phyloP scores from a whole-genome alignment of 2,888 invertebrate genomes.

The Anoplius nigerrimus region DNA sequence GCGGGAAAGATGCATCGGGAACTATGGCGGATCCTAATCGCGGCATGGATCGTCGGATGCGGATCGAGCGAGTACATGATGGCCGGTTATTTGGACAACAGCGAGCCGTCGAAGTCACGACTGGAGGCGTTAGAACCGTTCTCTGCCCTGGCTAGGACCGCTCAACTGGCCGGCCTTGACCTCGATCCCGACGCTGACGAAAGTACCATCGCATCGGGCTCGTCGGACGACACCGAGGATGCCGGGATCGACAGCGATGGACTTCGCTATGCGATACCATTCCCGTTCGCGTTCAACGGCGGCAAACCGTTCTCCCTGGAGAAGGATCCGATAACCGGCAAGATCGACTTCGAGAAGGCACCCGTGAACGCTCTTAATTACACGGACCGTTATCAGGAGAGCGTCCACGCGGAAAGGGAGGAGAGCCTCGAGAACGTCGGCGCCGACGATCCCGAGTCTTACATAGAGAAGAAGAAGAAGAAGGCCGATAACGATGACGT shows the following conservation, averaged over 20 bases:
- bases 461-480: slow-evolving; percentile 27
- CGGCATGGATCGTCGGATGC: slow-evolving; percentile 26
- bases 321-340: slow-evolving; percentile 82
- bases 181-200: slow-evolving; percentile 65
- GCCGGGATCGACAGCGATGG: slow-evolving; percentile 39
- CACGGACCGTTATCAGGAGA: slow-evolving; percentile 52
- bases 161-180: slow-evolving; percentile 60
- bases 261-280: slow-evolving; percentile 66
- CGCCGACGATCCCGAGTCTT: slow-evolving; percentile 13
- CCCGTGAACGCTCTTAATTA: slow-evolving; percentile 67
- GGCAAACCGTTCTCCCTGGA: slow-evolving; percentile 84
- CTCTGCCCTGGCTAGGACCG: slow-evolving; percentile 48
- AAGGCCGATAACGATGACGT: slow-evolving; percentile 59
- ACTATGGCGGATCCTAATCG: slow-evolving; percentile 25
- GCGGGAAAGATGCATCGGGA: slow-evolving; percentile 28
- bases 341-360: slow-evolving; percentile 78
- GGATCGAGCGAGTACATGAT: slow-evolving; percentile 54
- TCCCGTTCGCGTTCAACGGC: slow-evolving; percentile 78
- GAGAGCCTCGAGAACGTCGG: slow-evolving; percentile 13
- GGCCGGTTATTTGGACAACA: slow-evolving; percentile 68
- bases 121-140: slow-evolving; percentile 32
- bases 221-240: not conserved
- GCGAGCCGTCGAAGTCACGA: slow-evolving; percentile 37
- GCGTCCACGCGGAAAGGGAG: slow-evolving; percentile 13
- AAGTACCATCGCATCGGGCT: slow-evolving; percentile 45